Conservation (phyloP, 2,113 vertebrate species). For the Malurus alboscapulatus region DNA sequence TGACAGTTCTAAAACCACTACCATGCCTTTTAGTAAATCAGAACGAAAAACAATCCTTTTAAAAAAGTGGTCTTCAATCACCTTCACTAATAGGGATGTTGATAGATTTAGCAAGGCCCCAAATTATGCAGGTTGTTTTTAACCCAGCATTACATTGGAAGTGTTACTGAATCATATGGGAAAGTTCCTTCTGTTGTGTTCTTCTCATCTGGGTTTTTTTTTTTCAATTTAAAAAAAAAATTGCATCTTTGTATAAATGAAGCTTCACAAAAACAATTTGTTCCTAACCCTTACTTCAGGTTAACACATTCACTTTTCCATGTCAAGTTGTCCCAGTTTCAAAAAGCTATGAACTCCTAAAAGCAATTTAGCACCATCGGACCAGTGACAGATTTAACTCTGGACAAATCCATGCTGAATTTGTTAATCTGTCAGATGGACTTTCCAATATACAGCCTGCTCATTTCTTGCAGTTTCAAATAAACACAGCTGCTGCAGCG, state of each 20-base stretch:
- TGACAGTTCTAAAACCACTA: not conserved
- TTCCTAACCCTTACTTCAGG: not conserved
- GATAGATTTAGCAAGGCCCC: not conserved
- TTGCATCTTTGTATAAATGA: not conserved
- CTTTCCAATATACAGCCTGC: not conserved
- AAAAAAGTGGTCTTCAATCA: not conserved
- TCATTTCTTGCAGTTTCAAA: not conserved
- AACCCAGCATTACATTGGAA: not conserved
- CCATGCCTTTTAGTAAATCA: not conserved
- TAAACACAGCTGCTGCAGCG: not conserved
- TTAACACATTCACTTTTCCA: not conserved
- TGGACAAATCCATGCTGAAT: conserved; percentile 35
- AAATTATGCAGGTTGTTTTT: not conserved
- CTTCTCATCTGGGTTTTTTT: not conserved
- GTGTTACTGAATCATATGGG: not conserved
- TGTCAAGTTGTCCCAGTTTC: not conserved
- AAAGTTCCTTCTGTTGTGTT: not conserved
- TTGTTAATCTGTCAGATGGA: conserved; percentile 43
- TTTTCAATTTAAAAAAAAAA: not conserved
- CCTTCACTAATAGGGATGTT: not conserved
- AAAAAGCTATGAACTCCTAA: conserved; percentile 17
- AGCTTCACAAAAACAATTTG: not conserved
- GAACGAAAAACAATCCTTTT: not conserved
- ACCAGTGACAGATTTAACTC: conserved; percentile 21
- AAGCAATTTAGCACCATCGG: not conserved